These are phyloP conservation scores for Lepetodrilus schrolli DNA, from an alignment of 2,888 invertebrate genomes.

Conservation along the genomic window DNA sequence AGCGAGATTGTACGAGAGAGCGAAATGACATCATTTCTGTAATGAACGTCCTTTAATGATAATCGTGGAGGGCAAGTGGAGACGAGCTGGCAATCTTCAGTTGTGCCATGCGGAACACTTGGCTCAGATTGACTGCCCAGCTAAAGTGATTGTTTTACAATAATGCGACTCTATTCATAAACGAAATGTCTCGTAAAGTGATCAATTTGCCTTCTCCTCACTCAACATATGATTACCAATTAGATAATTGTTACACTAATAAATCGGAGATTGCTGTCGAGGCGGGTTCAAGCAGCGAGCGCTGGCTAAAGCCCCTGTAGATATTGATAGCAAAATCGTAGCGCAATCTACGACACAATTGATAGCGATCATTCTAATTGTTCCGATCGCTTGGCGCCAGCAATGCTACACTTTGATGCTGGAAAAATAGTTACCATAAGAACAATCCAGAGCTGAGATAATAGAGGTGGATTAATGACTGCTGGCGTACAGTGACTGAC, in stretches of 20 bases:
- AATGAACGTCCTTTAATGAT: not conserved
- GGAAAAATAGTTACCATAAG: not conserved
- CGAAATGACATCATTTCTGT: slow-evolving; percentile 11
- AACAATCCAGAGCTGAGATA: not conserved
- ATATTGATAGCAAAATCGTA: too few species aligned
- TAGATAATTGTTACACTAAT: slow-evolving; percentile 23
- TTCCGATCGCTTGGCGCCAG: too few species aligned
- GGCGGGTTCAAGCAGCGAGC: not conserved
- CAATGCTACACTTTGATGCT: not conserved
- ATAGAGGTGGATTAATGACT: too few species aligned
- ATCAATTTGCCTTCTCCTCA: slow-evolving; percentile 9
- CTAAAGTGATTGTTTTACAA: not conserved
- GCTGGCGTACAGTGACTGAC: too few species aligned
- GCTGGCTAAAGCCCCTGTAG: too few species aligned
- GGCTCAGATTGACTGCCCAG: not conserved
- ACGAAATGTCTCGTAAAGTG: not conserved
- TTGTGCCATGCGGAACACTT: not conserved
- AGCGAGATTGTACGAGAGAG: not conserved
- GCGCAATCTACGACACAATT: too few species aligned
- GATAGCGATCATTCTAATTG: too few species aligned
- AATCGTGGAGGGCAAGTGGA: slow-evolving; percentile 1
- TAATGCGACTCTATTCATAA: not conserved
- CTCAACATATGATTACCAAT: slow-evolving; percentile 21
- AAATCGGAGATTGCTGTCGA: not conserved
- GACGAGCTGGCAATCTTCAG: too few species aligned